Evolutionary conservation across 2,888 invertebrate genomes (phyloP).

Genomic region (Augochlorella aurata): DNA sequence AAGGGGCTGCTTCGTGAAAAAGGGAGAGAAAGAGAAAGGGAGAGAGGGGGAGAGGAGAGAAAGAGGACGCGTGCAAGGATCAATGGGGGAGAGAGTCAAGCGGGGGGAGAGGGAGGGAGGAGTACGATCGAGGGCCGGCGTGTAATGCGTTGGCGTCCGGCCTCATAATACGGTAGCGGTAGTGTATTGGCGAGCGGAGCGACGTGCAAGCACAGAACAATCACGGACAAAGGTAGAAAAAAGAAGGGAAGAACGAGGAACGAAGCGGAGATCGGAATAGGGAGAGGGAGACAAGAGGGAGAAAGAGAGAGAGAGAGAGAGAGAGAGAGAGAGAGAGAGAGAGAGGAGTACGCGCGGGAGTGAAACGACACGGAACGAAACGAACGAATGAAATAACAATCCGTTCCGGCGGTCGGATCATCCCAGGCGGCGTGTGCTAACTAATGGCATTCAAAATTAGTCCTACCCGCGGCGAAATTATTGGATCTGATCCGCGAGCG

Average conservation of each 20-base stretch:
- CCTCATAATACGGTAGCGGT: conserved; percentile 59
- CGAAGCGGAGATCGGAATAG: not conserved
- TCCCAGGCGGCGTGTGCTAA: conserved; percentile 78
- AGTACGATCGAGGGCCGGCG: conserved; percentile 18
- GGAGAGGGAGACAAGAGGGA: not conserved
- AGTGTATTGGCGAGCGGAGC: conserved; percentile 39
- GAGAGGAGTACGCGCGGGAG: conserved; percentile 2
- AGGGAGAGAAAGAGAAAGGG: conserved; percentile 5
- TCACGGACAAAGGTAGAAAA: conserved; percentile 54
- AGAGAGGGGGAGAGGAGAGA: not conserved
- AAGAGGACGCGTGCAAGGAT: not conserved
- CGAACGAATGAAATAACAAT: conserved; percentile 74
- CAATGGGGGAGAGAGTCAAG: not conserved
- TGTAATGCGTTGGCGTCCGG: conserved; percentile 61
- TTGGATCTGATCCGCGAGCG: conserved; percentile 67
- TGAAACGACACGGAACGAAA: conserved; percentile 34
- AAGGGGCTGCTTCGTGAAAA: conserved; percentile 33
- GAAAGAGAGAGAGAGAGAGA: not conserved
- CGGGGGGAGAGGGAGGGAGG: conserved; percentile 10
- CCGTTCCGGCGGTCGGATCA: conserved; percentile 65
- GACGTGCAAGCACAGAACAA: conserved; percentile 58
- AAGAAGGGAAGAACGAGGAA: conserved; percentile 2
- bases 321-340: not conserved
- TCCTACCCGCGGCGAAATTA: conserved; percentile 78
- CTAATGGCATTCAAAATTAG: conserved; percentile 82